A percentile compares a stretch with the other conserved stretches of the same genome.
Evolutionary conservation across 2,797 vertebrate genomes (phyloP).

Genomic region (Sebastes itinus): DNA sequence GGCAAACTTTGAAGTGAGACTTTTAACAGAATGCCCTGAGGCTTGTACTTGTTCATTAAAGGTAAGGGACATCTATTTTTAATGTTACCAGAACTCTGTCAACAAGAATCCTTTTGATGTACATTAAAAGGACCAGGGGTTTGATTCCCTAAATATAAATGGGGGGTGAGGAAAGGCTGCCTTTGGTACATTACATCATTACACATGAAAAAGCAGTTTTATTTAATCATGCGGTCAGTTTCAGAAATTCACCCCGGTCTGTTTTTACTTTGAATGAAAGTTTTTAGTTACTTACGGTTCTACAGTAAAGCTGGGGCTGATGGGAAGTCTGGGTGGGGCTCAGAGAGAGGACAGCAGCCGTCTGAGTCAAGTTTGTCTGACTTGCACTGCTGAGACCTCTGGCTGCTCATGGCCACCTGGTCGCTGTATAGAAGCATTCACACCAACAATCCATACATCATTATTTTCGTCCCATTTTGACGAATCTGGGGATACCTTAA

Average conservation of each 20-base stretch:
- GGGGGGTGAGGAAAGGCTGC: slow-evolving; percentile 11
- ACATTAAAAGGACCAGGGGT: slow-evolving; percentile 31
- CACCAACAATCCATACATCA: background rate
- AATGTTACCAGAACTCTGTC: slow-evolving; percentile 62
- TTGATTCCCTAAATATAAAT: slow-evolving; percentile 42
- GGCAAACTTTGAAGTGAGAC: slow-evolving; percentile 66
- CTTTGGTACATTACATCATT: slow-evolving; percentile 35
- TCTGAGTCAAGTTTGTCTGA: background rate
- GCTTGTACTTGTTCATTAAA: slow-evolving; percentile 68
- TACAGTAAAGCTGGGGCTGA: background rate
- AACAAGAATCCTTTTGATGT: slow-evolving; percentile 67
- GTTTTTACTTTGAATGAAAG: background rate
- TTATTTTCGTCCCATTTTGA: background rate
- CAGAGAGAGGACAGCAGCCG: background rate
- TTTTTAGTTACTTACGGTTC: background rate
- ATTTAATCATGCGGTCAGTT: background rate
- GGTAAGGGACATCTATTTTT: slow-evolving; percentile 73
- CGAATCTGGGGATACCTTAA: background rate
- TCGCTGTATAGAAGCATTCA: background rate
- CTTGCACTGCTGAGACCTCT: background rate
- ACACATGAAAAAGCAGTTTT: slow-evolving; percentile 1
- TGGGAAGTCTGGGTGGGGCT: background rate
- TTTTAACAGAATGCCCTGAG: slow-evolving; percentile 59
- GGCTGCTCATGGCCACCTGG: background rate
- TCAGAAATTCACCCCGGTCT: background rate